A percentile compares a stretch with the other conserved stretches of the same genome.
Conservation (phyloP, 2,113 vertebrate species). For the Tupaia chinensis region DNA sequence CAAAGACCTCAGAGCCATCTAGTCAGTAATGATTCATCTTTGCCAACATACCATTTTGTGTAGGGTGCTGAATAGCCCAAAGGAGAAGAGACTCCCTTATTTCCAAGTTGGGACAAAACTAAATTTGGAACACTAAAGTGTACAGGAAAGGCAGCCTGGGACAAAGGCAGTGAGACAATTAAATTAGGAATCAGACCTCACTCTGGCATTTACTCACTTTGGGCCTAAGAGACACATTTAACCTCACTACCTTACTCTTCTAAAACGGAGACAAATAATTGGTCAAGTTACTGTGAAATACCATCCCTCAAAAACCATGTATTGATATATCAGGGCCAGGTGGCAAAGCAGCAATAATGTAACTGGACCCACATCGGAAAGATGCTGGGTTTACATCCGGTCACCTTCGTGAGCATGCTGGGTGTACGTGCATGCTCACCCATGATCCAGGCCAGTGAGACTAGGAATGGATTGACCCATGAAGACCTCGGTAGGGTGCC, state of each 20-base stretch:
- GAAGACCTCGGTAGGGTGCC: no score
- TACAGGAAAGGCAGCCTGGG: not conserved
- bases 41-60: not conserved
- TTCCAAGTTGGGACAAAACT: slow-evolving; percentile 7
- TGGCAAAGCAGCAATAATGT: no score
- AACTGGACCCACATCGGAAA: no score
- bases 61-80: not conserved
- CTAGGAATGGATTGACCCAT: no score
- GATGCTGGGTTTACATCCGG: no score
- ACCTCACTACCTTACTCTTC: not conserved
- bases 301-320: not conserved
- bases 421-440: no score
- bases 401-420: no score
- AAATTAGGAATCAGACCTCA: not conserved
- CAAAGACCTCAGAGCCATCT: not conserved
- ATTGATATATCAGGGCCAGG: no score
- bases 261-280: slow-evolving; percentile 30
- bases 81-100: not conserved
- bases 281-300: slow-evolving; percentile 40
- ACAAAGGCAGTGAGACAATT: not conserved
- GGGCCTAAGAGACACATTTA: not conserved
- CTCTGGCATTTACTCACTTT: not conserved
- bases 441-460: no score
- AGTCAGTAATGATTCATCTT: not conserved
- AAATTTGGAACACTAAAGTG: slow-evolving; percentile 22